A percentile compares a stretch with the other conserved stretches of the same genome.
Evolutionary conservation across 1,140 invertebrate genomes (phyloP).

Genomic region (Drusus annulatus): DNA sequence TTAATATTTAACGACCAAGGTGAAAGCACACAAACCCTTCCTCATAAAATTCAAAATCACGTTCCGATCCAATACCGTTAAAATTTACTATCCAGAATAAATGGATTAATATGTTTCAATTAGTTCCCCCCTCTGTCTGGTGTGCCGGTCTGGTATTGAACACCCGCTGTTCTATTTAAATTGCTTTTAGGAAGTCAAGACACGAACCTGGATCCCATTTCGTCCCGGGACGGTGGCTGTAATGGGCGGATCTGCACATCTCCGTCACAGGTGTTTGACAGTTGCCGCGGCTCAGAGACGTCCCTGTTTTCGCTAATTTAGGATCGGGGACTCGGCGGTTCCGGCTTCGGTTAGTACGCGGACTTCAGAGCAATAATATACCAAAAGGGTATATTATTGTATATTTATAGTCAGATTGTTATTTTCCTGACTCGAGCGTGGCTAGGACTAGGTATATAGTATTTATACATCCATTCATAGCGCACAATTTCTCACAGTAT

Average conservation of each 20-base stretch:
- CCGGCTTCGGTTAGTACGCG: no score
- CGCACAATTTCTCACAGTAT: no score
- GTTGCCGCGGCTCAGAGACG: conserved; percentile 7
- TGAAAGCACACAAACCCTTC: no score
- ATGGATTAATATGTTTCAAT: conserved; percentile 28
- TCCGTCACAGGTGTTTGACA: conserved; percentile 26
- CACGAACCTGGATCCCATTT: conserved; percentile 26
- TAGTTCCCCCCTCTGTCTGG: conserved; percentile 9
- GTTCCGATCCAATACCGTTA: conserved; percentile 15
- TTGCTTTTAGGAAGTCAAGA: conserved; percentile 15
- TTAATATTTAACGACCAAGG: no score
- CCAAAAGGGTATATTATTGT: no score
- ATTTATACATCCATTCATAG: no score
- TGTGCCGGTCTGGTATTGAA: background rate
- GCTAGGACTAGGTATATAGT: no score
- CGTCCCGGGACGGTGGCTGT: background rate
- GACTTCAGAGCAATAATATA: no score
- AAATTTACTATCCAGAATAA: conserved; percentile 22
- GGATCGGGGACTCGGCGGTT: background rate
- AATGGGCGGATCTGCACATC: conserved; percentile 6
- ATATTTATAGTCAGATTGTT: no score
- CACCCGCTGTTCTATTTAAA: conserved; percentile 21
- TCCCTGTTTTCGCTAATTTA: conserved; percentile 11
- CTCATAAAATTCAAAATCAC: background rate
- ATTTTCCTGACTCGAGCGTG: no score